phyloP scores from a whole-genome alignment of 2,888 invertebrate species.

The Netelia melanura region DNA sequence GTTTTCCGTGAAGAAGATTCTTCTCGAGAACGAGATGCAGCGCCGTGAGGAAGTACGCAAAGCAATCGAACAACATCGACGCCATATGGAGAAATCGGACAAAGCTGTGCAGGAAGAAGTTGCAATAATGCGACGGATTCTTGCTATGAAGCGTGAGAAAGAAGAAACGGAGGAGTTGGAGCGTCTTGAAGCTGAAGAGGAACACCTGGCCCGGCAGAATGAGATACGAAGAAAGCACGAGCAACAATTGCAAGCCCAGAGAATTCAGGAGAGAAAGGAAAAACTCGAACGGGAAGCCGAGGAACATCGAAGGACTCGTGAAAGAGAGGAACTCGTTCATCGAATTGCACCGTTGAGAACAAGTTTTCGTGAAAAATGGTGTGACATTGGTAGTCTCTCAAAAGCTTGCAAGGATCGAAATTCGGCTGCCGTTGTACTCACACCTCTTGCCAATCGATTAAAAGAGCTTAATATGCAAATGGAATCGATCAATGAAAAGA shows the following conservation, averaged over 20 bases:
- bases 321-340: conserved; percentile 85
- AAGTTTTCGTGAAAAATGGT: conserved; percentile 74
- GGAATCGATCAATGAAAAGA: conserved; percentile 78
- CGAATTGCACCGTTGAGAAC: conserved; percentile 80
- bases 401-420: conserved; percentile 77
- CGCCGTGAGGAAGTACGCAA: conserved; percentile 80
- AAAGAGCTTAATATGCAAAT: conserved; percentile 82
- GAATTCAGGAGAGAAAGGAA: conserved; percentile 75
- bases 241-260: conserved; percentile 78
- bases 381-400: conserved; percentile 73
- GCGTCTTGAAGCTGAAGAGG: conserved; percentile 86
- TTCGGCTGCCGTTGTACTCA: conserved; percentile 72
- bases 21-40: conserved; percentile 80
- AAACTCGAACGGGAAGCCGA: conserved; percentile 76
- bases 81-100: conserved; percentile 81
- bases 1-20: conserved; percentile 81
- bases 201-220: conserved; percentile 86
- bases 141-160: conserved; percentile 78
- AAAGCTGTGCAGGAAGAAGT: conserved; percentile 81
- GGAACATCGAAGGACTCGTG: conserved; percentile 82
- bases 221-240: conserved; percentile 85
- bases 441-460: conserved; percentile 74
- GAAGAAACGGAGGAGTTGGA: conserved; percentile 83
- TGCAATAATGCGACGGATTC: conserved; percentile 73
- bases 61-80: conserved; percentile 81